Conservation (phyloP, 2,113 vertebrate genomes). For the Ochotona princeps region DNA sequence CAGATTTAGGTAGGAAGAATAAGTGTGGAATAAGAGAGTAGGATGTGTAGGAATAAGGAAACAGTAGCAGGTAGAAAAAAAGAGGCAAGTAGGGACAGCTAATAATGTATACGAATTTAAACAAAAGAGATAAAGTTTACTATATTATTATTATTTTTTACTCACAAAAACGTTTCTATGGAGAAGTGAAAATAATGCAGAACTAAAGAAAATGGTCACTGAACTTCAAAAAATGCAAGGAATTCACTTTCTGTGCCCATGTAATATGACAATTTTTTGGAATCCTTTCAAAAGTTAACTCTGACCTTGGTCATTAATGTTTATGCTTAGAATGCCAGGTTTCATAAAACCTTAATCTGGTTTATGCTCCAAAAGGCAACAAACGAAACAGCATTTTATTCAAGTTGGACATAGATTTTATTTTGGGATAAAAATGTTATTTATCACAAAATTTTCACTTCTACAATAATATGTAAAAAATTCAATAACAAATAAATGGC, state of each 20-base stretch:
- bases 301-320: neutral
- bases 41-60: neutral
- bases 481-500: neutral
- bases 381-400: slow-evolving; percentile 8
- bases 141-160: neutral
- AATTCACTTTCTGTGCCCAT: neutral
- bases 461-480: neutral
- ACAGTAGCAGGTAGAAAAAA: neutral
- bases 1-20: neutral
- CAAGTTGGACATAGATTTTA: neutral
- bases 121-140: neutral
- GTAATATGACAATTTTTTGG: neutral
- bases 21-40: neutral
- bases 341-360: neutral
- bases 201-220: neutral
- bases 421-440: neutral
- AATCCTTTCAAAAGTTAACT: neutral
- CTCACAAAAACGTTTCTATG: neutral
- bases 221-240: neutral
- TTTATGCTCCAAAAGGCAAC: neutral
- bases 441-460: slow-evolving; percentile 21
- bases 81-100: neutral
- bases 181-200: slow-evolving; percentile 2
- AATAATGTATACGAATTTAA: neutral
- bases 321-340: neutral